These are phyloP conservation scores for Rattus norvegicus DNA, from an alignment of 2,113 vertebrate genomes.

Conservation along the genomic window GRCr8 NC_086019.1:230339501-230340000, in stretches of 20 bases:
- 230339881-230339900: too few species aligned
- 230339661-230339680: too few species aligned
- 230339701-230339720: neutral
- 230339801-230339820: neutral
- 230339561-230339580: neutral
- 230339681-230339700: too few species aligned
- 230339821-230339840: neutral
- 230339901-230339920: neutral
- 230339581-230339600: neutral
- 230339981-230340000: neutral
- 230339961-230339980: conserved; percentile 24
- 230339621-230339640: neutral
- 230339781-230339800: neutral
- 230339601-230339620: neutral
- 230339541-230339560: neutral
- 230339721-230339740: neutral
- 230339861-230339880: neutral
- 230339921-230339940: neutral
- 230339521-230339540: neutral
- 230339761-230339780: too few species aligned
- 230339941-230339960: neutral
- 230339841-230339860: neutral
- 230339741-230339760: too few species aligned
- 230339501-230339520: neutral
- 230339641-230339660: neutral